Evolutionary conservation across 2,888 invertebrate species (phyloP).

Genomic region (Stomorhina lunata): DNA sequence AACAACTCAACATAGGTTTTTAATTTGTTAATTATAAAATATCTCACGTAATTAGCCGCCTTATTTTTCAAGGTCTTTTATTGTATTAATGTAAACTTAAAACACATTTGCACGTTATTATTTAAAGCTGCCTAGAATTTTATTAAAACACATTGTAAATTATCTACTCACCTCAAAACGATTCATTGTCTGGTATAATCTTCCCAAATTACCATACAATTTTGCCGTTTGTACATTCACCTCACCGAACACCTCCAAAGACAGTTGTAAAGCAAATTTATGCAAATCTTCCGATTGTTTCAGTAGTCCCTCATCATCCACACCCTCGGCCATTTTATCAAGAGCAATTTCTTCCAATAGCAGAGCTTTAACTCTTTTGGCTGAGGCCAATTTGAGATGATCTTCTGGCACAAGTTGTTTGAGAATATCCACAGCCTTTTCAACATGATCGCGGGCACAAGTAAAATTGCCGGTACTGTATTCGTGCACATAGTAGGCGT

Average conservation of each 20-base stretch:
- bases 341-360: conserved; percentile 96
- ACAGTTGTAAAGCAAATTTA: conserved; percentile 88
- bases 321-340: conserved; percentile 84
- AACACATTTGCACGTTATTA: too few species aligned
- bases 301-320: conserved; percentile 83
- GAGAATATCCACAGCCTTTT: conserved; percentile 90
- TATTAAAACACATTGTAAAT: neutral
- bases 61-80: neutral
- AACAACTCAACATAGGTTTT: neutral
- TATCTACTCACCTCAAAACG: conserved; percentile 84
- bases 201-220: conserved; percentile 96
- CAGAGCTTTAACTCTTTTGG: conserved; percentile 94
- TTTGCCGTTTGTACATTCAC: conserved; percentile 97
- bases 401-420: conserved; percentile 89
- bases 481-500: conserved; percentile 95
- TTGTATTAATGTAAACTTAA: neutral
- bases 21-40: neutral
- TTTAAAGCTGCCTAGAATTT: too few species aligned
- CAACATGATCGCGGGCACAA: conserved; percentile 90
- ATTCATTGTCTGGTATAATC: conserved; percentile 96
- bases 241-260: conserved; percentile 92
- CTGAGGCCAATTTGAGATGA: conserved; percentile 92
- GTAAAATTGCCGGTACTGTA: conserved; percentile 93
- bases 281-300: conserved; percentile 91
- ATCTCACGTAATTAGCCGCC: conserved; percentile 12